These are phyloP conservation scores for Mycetomoellerius zeteki DNA, from an alignment of 1,140 invertebrate species.

Conservation along the genomic window DNA sequence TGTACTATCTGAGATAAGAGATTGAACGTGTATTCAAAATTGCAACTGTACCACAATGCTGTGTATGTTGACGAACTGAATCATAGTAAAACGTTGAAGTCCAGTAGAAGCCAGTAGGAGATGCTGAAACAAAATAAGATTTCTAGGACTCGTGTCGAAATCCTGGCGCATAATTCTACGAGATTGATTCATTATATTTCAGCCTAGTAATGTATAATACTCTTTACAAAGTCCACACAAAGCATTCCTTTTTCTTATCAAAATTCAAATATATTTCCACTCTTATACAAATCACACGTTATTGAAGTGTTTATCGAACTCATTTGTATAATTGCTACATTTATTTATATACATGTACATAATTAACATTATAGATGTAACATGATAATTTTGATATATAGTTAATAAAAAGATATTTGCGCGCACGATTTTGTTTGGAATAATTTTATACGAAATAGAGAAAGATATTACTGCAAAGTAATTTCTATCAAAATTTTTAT, in stretches of 20 bases:
- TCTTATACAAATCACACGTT: neutral
- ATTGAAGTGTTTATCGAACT: neutral
- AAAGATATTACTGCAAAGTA: neutral
- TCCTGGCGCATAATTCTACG: constrained; percentile 31
- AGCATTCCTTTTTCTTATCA: constrained; percentile 1
- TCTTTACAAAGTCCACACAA: neutral
- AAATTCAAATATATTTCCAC: constrained; percentile 1
- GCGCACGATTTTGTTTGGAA: neutral
- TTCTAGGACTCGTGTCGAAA: constrained; percentile 54
- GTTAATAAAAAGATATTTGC: neutral
- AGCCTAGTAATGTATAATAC: too few species aligned
- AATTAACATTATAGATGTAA: constrained; percentile 10
- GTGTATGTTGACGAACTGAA: constrained; percentile 51
- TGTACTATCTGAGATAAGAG: constrained; percentile 40
- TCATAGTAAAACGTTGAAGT: constrained; percentile 54
- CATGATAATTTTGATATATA: constrained; percentile 13
- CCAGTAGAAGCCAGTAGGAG: constrained; percentile 63
- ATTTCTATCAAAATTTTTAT: constrained; percentile 13
- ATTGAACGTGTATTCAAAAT: constrained; percentile 56
- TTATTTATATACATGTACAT: constrained; percentile 23
- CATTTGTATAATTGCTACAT: constrained; percentile 8
- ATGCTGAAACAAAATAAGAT: constrained; percentile 69
- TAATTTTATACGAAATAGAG: constrained; percentile 14
- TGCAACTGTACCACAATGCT: constrained; percentile 51
- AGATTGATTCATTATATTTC: neutral